phyloP scores from a whole-genome alignment of 1,140 invertebrate species.

The Drosophila bocqueti region DNA sequence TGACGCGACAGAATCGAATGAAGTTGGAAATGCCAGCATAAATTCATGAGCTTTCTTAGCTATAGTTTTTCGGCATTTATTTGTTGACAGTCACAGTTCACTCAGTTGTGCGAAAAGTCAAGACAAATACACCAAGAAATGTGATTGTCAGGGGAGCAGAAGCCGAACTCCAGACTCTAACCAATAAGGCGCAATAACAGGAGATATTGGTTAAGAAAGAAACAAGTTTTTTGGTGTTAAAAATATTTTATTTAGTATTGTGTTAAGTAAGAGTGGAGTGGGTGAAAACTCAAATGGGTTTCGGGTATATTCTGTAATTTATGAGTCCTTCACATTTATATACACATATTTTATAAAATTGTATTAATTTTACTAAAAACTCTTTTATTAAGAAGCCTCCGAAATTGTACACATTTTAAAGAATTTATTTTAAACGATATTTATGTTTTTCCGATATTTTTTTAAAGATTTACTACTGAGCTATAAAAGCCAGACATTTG shows the following conservation, averaged over 20 bases:
- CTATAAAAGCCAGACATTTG: background rate
- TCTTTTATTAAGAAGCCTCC: too few relatives aligned
- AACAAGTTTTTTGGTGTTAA: background rate
- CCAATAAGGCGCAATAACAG: background rate
- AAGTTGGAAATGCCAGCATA: conserved; percentile 15
- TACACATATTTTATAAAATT: too few relatives aligned
- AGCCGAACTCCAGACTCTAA: background rate
- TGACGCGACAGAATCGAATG: conserved; percentile 50
- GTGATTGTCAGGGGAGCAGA: conserved; percentile 13
- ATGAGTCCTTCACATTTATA: too few relatives aligned
- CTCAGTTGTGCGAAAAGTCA: conserved; percentile 63
- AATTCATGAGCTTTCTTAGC: conserved; percentile 53
- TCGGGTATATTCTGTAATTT: too few relatives aligned
- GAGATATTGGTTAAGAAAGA: background rate
- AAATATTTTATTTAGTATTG: background rate
- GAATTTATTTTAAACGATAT: background rate
- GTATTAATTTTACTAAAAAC: background rate
- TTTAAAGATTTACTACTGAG: background rate
- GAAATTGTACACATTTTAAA: background rate
- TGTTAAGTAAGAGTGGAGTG: too few relatives aligned
- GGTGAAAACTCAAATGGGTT: too few relatives aligned
- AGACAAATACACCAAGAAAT: conserved; percentile 40
- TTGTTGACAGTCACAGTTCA: conserved; percentile 72
- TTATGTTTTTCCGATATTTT: rapidly evolving
- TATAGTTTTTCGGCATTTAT: conserved; percentile 41